These are phyloP conservation scores for Stenodera caucasica DNA, from an alignment of 2,888 invertebrate genomes.

Conservation along the genomic window DNA sequence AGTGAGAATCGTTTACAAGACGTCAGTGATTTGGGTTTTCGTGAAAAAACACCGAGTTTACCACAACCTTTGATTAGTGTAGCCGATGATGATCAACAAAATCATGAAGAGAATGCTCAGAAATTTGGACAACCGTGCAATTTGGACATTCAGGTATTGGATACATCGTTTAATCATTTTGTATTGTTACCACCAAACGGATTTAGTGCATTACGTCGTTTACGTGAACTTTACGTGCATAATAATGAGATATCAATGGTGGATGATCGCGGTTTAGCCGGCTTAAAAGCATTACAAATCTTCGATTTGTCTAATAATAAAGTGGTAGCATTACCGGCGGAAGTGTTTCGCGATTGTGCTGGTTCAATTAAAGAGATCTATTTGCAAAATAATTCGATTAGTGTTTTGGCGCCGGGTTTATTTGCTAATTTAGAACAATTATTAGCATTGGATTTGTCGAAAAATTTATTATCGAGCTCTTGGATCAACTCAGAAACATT, in stretches of 20 bases:
- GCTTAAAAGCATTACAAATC: slow-evolving; percentile 70
- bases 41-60: slow-evolving; percentile 65
- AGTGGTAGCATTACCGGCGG: slow-evolving; percentile 77
- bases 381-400: slow-evolving; percentile 79
- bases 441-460: slow-evolving; percentile 74
- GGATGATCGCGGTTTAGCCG: slow-evolving; percentile 77
- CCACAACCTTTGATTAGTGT: slow-evolving; percentile 69
- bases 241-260: slow-evolving; percentile 89
- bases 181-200: slow-evolving; percentile 80
- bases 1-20: slow-evolving; percentile 79
- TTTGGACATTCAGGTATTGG: slow-evolving; percentile 79
- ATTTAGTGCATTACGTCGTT: slow-evolving; percentile 75
- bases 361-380: slow-evolving; percentile 80
- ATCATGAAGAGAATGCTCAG: slow-evolving; percentile 46
- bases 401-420: slow-evolving; percentile 77
- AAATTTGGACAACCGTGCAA: slow-evolving; percentile 63
- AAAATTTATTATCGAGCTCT: slow-evolving; percentile 78
- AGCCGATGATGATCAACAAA: slow-evolving; percentile 59
- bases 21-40: slow-evolving; percentile 73
- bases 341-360: slow-evolving; percentile 79
- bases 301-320: slow-evolving; percentile 81
- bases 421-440: slow-evolving; percentile 77
- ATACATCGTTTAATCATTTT: slow-evolving; percentile 83
- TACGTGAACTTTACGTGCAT: slow-evolving; percentile 80
- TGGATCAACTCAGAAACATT: slow-evolving; percentile 83